These are phyloP conservation scores for Melanotaenia pygmaea DNA, from an alignment of 2,797 vertebrate genomes.

Conservation along the genomic window DNA sequence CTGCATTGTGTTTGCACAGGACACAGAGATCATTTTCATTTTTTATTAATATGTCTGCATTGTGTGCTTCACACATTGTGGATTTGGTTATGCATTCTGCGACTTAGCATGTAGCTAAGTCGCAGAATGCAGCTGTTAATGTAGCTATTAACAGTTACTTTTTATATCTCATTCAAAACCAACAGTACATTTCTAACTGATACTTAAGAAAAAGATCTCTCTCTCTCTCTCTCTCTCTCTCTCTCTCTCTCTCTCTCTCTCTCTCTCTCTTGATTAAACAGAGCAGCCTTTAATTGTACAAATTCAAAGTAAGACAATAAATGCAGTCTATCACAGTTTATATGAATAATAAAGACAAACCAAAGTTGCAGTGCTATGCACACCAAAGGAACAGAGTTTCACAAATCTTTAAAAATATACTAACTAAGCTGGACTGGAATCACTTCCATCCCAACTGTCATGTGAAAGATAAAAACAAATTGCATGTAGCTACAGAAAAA, in stretches of 20 bases:
- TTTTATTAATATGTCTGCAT: conserved; percentile 4
- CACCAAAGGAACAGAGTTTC: not conserved
- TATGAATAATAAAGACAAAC: not conserved
- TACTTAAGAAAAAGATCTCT: too few species aligned
- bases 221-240: too few species aligned
- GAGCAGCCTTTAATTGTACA: not conserved
- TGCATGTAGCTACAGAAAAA: not conserved
- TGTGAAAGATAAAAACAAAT: not conserved
- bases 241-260: too few species aligned
- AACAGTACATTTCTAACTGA: too few species aligned
- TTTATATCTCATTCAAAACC: too few species aligned
- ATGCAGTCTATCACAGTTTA: not conserved
- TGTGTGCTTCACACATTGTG: not conserved
- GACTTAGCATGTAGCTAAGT: too few species aligned
- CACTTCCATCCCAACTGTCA: not conserved
- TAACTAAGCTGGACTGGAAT: not conserved
- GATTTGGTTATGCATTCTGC: not conserved
- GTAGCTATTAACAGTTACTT: too few species aligned
- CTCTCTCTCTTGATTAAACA: not conserved
- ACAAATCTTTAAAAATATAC: too few species aligned
- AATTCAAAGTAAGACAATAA: not conserved
- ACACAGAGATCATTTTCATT: not conserved
- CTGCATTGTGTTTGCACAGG: not conserved
- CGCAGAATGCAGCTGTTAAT: too few species aligned
- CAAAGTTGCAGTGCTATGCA: not conserved